Percentiles rank a stretch among this genome's conserved stretches.
These are phyloP conservation scores for Pelagia noctiluca DNA, from an alignment of 30 jellyfish, hydroid and myxozoan genomes.

Conservation along the genomic window DNA sequence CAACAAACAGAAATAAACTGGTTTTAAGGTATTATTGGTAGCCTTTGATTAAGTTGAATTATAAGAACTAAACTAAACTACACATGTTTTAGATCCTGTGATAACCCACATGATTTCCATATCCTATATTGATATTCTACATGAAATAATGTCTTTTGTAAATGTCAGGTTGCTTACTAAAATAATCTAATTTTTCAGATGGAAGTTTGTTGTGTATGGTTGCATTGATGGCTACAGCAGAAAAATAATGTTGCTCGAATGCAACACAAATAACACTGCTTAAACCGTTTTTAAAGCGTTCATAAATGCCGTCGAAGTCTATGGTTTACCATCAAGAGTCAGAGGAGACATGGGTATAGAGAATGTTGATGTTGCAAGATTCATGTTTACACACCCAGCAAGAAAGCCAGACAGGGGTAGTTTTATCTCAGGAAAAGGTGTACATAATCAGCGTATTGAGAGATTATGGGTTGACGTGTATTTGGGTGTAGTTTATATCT, in stretches of 20 bases:
- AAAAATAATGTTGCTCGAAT: conserved; percentile 6
- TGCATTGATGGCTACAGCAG: conserved; percentile 20
- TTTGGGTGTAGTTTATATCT: not conserved
- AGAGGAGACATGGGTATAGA: conserved; percentile 21
- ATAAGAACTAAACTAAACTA: too few relatives aligned
- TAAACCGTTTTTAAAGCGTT: conserved; percentile 1
- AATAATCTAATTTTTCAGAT: not conserved
- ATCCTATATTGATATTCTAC: not conserved
- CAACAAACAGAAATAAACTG: not conserved
- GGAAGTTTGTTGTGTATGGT: conserved; percentile 41
- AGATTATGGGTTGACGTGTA: conserved; percentile 27
- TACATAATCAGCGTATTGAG: conserved; percentile 20
- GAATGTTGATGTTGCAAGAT: conserved; percentile 24
- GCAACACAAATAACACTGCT: conserved; percentile 15
- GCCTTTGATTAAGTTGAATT: not conserved
- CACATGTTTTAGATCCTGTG: too few relatives aligned
- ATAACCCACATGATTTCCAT: not conserved
- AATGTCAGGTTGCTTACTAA: not conserved
- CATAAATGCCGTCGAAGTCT: not conserved
- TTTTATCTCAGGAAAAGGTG: conserved; percentile 1
- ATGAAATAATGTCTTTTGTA: not conserved
- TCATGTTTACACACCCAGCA: conserved; percentile 17
- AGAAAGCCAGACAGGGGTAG: conserved; percentile 19
- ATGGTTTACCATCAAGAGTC: conserved; percentile 24
- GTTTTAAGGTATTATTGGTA: not conserved